These are phyloP conservation scores for Psittacula derbiana DNA, from an alignment of 2,797 vertebrate species.

Conservation along the genomic window DNA sequence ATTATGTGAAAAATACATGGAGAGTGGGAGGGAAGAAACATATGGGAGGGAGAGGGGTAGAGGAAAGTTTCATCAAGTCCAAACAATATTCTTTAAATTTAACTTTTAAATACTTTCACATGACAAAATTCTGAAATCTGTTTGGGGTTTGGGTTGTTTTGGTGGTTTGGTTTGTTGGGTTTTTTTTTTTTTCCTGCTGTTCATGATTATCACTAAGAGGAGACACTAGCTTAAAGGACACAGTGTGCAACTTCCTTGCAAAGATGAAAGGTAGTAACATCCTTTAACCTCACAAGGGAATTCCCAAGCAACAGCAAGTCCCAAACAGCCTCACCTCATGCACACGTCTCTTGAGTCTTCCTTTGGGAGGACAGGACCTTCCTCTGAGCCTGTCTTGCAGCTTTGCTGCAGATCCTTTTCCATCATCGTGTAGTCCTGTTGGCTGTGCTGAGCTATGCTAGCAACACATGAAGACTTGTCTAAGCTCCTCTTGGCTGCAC, in stretches of 20 bases:
- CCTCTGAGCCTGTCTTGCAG: neutral
- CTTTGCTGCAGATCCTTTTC: neutral
- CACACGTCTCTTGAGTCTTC: neutral
- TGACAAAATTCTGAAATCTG: neutral
- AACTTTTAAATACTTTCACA: neutral
- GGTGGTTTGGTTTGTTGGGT: neutral
- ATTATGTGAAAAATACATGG: neutral
- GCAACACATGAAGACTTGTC: neutral
- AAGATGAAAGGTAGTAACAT: neutral
- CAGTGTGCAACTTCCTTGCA: neutral
- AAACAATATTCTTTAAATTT: neutral
- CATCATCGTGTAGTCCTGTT: neutral
- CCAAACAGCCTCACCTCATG: neutral
- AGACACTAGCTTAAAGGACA: neutral
- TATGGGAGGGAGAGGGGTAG: neutral
- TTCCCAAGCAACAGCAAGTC: no score
- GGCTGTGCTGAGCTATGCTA: neutral
- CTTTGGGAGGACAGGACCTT: neutral
- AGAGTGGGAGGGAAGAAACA: accelerated
- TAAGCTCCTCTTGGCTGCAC: neutral
- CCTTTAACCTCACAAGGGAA: neutral
- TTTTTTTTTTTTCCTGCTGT: neutral
- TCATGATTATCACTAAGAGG: neutral
- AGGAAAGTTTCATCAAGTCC: neutral
- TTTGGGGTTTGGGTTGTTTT: neutral